Conservation (phyloP, 2,797 vertebrate species). For the Coregonus suidteri region DNA sequence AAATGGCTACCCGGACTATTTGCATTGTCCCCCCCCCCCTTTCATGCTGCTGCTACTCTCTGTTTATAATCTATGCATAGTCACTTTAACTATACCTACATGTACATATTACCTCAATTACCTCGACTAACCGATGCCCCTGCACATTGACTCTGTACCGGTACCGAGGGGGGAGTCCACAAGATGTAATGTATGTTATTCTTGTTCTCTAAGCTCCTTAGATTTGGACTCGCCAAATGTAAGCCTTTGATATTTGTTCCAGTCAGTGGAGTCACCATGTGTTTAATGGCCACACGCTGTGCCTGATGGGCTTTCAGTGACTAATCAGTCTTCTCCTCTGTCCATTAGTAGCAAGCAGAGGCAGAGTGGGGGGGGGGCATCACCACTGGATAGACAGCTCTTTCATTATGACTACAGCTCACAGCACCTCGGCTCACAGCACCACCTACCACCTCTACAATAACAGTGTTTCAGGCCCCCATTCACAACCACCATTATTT, state of each 20-base stretch:
- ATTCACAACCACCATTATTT: background rate
- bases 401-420: conserved; percentile 1
- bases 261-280: background rate
- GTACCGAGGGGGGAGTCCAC: too few species aligned
- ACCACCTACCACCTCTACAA: background rate
- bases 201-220: background rate
- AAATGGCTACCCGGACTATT: too few species aligned
- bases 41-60: too few species aligned
- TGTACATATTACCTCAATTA: too few species aligned
- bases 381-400: background rate
- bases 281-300: background rate
- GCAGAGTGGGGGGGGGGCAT: background rate
- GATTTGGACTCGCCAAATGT: background rate
- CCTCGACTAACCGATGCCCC: too few species aligned
- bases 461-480: background rate
- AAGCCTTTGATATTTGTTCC: conserved; percentile 3
- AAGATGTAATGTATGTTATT: background rate
- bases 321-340: conserved; percentile 1
- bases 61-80: too few species aligned
- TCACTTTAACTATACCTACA: too few species aligned
- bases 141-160: too few species aligned
- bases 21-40: too few species aligned
- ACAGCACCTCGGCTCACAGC: background rate
- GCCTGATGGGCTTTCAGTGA: background rate
- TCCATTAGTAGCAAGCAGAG: background rate